Conservation (phyloP, 64 coral and sea anemone species). For the Cladopsammia gracilis region DNA sequence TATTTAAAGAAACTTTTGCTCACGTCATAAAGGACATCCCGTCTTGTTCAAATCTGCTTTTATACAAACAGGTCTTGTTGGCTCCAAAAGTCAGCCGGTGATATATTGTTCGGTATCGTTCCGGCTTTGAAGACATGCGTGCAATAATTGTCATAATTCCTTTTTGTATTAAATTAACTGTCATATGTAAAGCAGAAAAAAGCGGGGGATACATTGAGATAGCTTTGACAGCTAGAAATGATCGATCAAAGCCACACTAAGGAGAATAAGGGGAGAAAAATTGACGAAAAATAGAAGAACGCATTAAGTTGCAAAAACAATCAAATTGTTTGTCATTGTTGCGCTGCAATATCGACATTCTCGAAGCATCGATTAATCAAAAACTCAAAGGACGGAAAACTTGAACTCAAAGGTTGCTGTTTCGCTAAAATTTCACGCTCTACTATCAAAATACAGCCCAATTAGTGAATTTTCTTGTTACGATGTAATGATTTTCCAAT, state of each 20-base stretch:
- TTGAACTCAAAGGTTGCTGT: not conserved
- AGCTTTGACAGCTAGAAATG: constrained; percentile 3
- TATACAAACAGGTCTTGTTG: no score
- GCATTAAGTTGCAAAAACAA: no score
- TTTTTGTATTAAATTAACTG: no score
- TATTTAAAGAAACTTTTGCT: no score
- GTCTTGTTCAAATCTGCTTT: no score
- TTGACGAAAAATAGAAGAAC: no score
- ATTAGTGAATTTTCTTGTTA: constrained; percentile 50
- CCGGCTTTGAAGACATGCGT: no score
- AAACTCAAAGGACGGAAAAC: not conserved
- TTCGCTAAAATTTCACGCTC: not conserved
- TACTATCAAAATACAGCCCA: not conserved
- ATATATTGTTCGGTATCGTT: no score
- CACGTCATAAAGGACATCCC: no score
- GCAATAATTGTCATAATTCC: no score
- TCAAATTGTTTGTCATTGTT: constrained; percentile 2
- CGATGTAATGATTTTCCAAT: constrained; percentile 27
- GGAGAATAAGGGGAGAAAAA: not conserved
- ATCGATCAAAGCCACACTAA: not conserved
- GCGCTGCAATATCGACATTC: not conserved
- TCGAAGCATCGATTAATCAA: not conserved
- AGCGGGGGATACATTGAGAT: not conserved
- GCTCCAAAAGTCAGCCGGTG: no score
- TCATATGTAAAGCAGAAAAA: not conserved